Base-by-base conservation (phyloP, 2,888 invertebrate genomes). In the Ellobium chinense region DNA sequence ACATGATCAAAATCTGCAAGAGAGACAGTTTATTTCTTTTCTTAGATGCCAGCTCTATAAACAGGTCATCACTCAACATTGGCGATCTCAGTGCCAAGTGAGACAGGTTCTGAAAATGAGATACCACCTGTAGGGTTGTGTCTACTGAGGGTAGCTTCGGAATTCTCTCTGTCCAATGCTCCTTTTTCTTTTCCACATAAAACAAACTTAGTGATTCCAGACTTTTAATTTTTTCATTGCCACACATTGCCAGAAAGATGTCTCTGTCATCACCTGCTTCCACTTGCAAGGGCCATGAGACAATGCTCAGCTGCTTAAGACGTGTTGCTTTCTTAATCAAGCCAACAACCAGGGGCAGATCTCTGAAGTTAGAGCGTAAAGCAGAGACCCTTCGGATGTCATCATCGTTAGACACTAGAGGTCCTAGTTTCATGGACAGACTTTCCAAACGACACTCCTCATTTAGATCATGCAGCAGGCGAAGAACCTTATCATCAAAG, bases 251-350 rank as follows among this genome's bases (percentile, higher is more conserved):
- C 46, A 86, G 78, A 72, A 90, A 86, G 29, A 91, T 85, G 65
- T 89, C 87, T 37, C 83, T 78, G 0, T 87, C 85, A 1, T 78
- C 74, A 2, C 77, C 81, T 14, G 76, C 65, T 31, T 72, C 76
- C 7, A 82, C 82, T 72, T 86, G 87, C 83, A 89, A 85, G 1
- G 91, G 91, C 90, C 91, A 91, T 0, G 89, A 88, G 4, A 83
- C 69, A 9, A 90, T 82, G 58, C 85, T 82, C 4, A 91, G 78
- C 29, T 80, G 78, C 60, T 87, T 88, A 66, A 91, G 84, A 29
- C 88, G 84, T 60, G 83, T 86, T 14, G 89, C 89, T 36, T 87
- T 87, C 27, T 82, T 69, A 0, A 90, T 85, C 72, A 91, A 86
- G 1, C 83, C 74, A 7, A 88, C 76, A 21, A 89, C 79, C 2